A percentile compares a stretch with the other conserved stretches of the same genome.
These are phyloP conservation scores for Chrysocyon brachyurus DNA, from an alignment of 2,797 vertebrate genomes.

Conservation along the genomic window DNA sequence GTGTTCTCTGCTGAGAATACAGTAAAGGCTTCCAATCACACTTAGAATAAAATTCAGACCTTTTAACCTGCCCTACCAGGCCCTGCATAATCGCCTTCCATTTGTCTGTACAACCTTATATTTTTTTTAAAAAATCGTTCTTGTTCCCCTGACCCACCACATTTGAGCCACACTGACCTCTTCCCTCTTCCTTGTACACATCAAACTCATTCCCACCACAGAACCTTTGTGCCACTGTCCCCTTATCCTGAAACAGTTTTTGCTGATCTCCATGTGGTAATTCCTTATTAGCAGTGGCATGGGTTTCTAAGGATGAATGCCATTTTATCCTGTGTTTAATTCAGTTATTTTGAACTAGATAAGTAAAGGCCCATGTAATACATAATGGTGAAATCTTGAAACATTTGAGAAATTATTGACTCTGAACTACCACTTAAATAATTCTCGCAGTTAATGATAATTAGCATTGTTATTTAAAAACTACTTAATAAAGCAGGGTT, in stretches of 20 bases:
- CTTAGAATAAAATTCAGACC: neutral
- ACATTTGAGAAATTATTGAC: neutral
- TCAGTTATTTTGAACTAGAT: neutral
- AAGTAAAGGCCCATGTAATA: neutral
- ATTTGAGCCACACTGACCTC: neutral
- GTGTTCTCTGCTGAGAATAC: neutral
- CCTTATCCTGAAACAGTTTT: neutral
- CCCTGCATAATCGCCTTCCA: neutral
- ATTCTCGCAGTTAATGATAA: slow-evolving; percentile 16
- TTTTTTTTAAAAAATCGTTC: neutral
- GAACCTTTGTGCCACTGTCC: neutral
- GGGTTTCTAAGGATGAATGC: neutral
- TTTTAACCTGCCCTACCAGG: too few species aligned
- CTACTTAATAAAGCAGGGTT: slow-evolving; percentile 32
- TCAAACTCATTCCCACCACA: neutral
- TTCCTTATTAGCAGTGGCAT: neutral
- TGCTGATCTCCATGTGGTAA: neutral
- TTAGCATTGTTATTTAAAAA: slow-evolving; percentile 19
- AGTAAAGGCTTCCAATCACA: neutral
- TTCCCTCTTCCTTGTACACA: neutral
- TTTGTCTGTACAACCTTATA: neutral
- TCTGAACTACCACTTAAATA: neutral
- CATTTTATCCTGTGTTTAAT: neutral
- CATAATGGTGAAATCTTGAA: neutral
- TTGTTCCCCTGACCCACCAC: neutral